Percentiles rank a stretch among this genome's conserved stretches.
These are phyloP conservation scores for Wiebesia pumilae DNA, from an alignment of 1,140 invertebrate species.

Conservation along the genomic window DNA sequence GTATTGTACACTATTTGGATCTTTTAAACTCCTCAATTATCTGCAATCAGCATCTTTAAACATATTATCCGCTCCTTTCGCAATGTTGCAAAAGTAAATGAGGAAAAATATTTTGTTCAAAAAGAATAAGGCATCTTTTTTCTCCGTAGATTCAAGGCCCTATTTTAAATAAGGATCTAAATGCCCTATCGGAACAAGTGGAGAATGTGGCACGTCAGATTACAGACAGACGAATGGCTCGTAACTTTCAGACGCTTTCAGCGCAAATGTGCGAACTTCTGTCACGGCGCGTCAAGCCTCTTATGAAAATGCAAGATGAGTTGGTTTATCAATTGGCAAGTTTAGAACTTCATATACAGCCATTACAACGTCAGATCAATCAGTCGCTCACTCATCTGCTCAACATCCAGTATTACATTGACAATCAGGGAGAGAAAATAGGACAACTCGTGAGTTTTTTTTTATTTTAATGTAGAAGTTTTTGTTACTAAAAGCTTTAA, in stretches of 20 bases:
- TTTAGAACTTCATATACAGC: conserved; percentile 82
- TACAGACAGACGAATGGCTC: conserved; percentile 80
- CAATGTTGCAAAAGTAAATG: no score
- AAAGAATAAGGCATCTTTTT: no score
- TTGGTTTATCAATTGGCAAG: conserved; percentile 84
- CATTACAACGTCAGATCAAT: conserved; percentile 81
- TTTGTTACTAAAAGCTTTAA: no score
- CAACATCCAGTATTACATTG: conserved; percentile 84
- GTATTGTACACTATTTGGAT: no score
- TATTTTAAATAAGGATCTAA: conserved; percentile 83
- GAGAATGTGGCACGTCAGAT: conserved; percentile 84
- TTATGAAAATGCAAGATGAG: conserved; percentile 82
- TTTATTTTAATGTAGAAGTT: neutral
- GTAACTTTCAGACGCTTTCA: conserved; percentile 79
- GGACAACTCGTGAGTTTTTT: conserved; percentile 76
- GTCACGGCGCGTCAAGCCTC: conserved; percentile 78
- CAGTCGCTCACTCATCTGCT: conserved; percentile 83
- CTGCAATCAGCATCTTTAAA: no score
- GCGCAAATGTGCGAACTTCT: conserved; percentile 80
- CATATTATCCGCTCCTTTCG: no score
- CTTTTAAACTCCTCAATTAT: no score
- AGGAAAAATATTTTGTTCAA: no score
- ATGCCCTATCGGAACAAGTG: conserved; percentile 83
- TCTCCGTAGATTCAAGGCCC: conserved; percentile 75
- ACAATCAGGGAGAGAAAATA: conserved; percentile 83